Base-by-base conservation (phyloP, 2,797 vertebrate species). In the Neomorphus geoffroyi region DNA sequence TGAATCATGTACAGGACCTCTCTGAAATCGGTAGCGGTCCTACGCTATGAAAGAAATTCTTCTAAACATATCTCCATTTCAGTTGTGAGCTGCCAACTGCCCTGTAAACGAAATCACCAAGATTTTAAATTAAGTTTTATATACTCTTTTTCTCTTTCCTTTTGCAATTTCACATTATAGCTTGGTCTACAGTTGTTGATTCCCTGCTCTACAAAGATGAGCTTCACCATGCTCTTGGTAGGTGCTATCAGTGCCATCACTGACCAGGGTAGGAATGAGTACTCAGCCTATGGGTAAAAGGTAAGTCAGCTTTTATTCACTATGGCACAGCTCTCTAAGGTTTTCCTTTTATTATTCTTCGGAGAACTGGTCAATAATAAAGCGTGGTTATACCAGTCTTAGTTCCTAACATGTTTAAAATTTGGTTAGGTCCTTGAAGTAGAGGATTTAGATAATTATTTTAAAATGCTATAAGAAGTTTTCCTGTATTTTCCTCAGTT, bases 231-330 rank as follows among this genome's bases (percentile, higher is more conserved):
- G 90, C 74, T 96, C 80, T 96, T 96, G 90, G 92, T 96, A 96
- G 96, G 96, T 96, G 96, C 46, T 94, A 94, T 94, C 95, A 96
- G 93, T 96, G 93, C 96, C 94, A 94, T 93, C 95, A 96, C 86
- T 94, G 96, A 94, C 92, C 96, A 96, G 95, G 96, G 96, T 94
- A 97, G 96, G 86, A 95, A 93, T 92, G 86, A 94, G 94, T 96
- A 83, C 78, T 96, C 96, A 96, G 82, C 96, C 93, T 97, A 11
- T 95, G 91, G 54, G 95, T 86, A 90, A 58, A 94, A 94, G 96
- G 91, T 96, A 96, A 96, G 96, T 96, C 96, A 97, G 96, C 96
- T 97, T 97, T 96, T 95, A 91, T 95, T 96, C 86, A 9, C 86
- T 96, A 82, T 85, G 94, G 50, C 96, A 87, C 96, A 96, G 96